These are phyloP conservation scores for Botia almorhae DNA, from an alignment of 2,797 vertebrate species.

Conservation along the genomic window DNA sequence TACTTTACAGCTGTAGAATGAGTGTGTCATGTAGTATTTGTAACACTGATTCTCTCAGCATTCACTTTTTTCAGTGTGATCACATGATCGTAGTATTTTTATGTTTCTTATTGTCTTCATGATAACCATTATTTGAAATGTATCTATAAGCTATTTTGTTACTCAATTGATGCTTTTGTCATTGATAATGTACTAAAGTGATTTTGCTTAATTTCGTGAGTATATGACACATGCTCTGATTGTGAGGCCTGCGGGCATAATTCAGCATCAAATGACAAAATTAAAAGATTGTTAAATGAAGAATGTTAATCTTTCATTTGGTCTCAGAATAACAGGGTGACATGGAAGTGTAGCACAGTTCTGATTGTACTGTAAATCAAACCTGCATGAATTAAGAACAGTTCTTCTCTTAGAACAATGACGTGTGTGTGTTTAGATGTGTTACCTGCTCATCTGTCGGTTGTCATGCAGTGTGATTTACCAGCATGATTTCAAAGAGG, in stretches of 20 bases:
- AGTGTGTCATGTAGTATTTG: conserved; percentile 30
- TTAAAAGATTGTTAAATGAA: conserved; percentile 72
- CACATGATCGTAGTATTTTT: not conserved
- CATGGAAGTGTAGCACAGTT: not conserved
- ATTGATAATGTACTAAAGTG: conserved; percentile 36
- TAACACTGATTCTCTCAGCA: not conserved
- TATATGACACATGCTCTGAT: conserved; percentile 42
- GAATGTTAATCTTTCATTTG: conserved; percentile 68
- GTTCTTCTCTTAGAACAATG: not conserved
- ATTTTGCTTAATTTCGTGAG: conserved; percentile 40
- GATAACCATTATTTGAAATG: conserved; percentile 4
- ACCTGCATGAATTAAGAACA: too few relatives aligned
- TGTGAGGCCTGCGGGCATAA: conserved; percentile 49
- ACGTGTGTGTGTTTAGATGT: not conserved
- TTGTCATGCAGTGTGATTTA: not conserved
- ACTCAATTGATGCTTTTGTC: conserved; percentile 49
- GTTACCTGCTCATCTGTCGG: not conserved
- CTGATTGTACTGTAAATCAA: not conserved
- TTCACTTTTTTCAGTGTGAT: not conserved
- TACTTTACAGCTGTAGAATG: not conserved
- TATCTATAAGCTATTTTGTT: conserved; percentile 32
- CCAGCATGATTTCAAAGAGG: not conserved
- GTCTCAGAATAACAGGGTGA: conserved; percentile 43
- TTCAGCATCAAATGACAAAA: conserved; percentile 64
- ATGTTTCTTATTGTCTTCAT: conserved; percentile 14